Percentiles rank a stretch among this genome's conserved stretches.
These are phyloP conservation scores for Callipepla squamata DNA, from an alignment of 2,113 vertebrate genomes.

Conservation along the genomic window DNA sequence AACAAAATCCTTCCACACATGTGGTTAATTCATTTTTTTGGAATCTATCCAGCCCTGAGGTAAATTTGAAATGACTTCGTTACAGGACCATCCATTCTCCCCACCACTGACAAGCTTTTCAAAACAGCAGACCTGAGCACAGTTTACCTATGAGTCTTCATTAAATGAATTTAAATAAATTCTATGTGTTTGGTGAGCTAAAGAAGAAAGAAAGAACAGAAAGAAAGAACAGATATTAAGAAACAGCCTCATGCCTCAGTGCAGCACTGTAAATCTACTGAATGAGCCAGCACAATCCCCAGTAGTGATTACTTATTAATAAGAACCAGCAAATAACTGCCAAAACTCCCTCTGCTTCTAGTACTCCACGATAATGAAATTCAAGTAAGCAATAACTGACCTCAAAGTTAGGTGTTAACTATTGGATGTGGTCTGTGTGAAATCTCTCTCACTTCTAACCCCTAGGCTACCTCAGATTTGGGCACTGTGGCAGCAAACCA, in stretches of 20 bases:
- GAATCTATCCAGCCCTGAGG: conserved; percentile 12
- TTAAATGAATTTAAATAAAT: conserved; percentile 66
- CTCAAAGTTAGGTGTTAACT: conserved; percentile 69
- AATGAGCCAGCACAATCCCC: conserved; percentile 70
- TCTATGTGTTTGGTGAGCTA: conserved; percentile 33
- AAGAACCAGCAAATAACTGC: conserved; percentile 65
- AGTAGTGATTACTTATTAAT: conserved; percentile 75
- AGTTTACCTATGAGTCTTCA: conserved; percentile 56
- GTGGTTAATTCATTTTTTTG: conserved; percentile 61
- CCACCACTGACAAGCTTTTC: conserved; percentile 42
- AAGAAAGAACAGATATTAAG: conserved; percentile 62
- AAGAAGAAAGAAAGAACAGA: conserved; percentile 14
- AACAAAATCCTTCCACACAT: conserved; percentile 59
- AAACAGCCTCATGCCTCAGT: conserved; percentile 61
- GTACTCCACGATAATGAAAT: conserved; percentile 69
- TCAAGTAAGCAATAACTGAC: conserved; percentile 69
- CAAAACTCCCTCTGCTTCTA: conserved; percentile 57
- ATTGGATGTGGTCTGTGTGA: conserved; percentile 34
- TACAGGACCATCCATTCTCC: conserved; percentile 7
- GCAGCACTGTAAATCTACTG: conserved; percentile 72
- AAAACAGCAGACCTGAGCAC: conserved; percentile 54
- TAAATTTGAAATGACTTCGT: conserved; percentile 65
- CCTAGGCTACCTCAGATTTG: not conserved
- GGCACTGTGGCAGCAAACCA: not conserved
- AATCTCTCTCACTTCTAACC: not conserved